Conservation (phyloP, 2,113 vertebrate genomes). For the Panthera uncia region DNA sequence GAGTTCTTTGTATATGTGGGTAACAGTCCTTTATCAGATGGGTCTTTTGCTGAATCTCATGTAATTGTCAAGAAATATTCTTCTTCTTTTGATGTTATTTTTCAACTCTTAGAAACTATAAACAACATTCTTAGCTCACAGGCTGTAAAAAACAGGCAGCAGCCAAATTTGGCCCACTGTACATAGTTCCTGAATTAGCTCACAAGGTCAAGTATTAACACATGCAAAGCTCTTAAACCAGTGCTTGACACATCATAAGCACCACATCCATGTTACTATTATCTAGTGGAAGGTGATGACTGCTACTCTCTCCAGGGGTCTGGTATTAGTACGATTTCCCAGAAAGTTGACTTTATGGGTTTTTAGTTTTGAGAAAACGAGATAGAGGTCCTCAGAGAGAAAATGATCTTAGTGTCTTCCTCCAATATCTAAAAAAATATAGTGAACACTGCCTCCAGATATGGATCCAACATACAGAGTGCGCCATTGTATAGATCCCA, state of each 20-base stretch:
- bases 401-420: conserved; percentile 50
- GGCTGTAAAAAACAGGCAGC: neutral
- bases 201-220: neutral
- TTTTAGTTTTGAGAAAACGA: conserved; percentile 64
- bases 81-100: neutral
- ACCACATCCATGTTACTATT: neutral
- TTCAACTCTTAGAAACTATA: neutral
- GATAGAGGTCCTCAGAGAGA: conserved; percentile 52
- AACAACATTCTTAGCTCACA: neutral
- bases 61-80: neutral
- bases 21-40: neutral
- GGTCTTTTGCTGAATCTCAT: neutral
- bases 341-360: conserved; percentile 4
- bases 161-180: neutral
- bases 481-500: conserved; percentile 69
- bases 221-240: neutral
- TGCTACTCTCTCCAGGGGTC: neutral
- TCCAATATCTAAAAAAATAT: conserved; percentile 50
- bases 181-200: neutral
- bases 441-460: conserved; percentile 76
- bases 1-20: neutral
- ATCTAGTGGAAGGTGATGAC: neutral
- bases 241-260: neutral
- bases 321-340: neutral
- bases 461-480: conserved; percentile 69